Conservation (phyloP, 2,888 invertebrate species). For the Acholoe squamosa region DNA sequence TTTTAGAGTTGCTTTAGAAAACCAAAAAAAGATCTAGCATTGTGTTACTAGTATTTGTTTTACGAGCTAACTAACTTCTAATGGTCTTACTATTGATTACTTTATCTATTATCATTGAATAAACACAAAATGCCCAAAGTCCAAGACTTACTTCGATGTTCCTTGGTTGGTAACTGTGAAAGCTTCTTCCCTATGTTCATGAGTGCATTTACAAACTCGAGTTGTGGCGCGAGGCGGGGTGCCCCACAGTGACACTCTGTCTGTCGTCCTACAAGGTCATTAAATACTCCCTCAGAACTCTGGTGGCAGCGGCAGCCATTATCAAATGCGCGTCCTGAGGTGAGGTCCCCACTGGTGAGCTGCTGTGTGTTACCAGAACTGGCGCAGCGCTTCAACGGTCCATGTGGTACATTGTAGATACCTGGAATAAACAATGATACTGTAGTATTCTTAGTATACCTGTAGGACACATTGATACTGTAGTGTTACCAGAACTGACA, state of each 20-base stretch:
- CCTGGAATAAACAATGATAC: slow-evolving; percentile 35
- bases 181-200: slow-evolving; percentile 93
- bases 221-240: slow-evolving; percentile 91
- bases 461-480: too few species aligned
- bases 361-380: slow-evolving; percentile 71
- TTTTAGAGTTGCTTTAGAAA: too few species aligned
- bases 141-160: slow-evolving; percentile 88
- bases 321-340: slow-evolving; percentile 97
- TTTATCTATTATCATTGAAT: too few species aligned
- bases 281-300: slow-evolving; percentile 91
- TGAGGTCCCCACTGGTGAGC: slow-evolving; percentile 87
- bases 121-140: neutral
- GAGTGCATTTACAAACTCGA: slow-evolving; percentile 93
- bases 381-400: slow-evolving; percentile 74
- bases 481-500: slow-evolving; percentile 73
- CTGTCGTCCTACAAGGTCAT: slow-evolving; percentile 89
- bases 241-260: slow-evolving; percentile 91
- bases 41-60: too few species aligned
- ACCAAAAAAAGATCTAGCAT: too few species aligned
- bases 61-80: too few species aligned
- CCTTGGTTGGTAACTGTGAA: slow-evolving; percentile 92
- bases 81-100: too few species aligned
- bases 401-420: slow-evolving; percentile 25
- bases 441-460: too few species aligned
- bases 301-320: slow-evolving; percentile 92